Evolutionary conservation across 2,888 invertebrate genomes (phyloP), one percentile per base, ranked within the genome.

Genomic region (Bellardia pandia): DNA sequence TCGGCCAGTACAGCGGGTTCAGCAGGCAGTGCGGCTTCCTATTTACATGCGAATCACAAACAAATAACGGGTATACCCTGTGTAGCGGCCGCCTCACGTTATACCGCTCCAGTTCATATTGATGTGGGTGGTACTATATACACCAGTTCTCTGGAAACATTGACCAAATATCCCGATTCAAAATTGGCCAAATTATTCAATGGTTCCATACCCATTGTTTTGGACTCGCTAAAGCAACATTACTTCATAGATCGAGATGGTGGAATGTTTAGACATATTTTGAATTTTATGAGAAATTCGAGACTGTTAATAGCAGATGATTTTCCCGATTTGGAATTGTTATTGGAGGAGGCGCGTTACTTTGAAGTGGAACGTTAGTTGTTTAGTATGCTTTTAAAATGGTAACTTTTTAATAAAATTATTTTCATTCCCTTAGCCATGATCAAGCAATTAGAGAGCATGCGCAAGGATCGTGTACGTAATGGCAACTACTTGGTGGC

Each of bases 231-330:
- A 90, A 99, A 99, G 94, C 99, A 99, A 93, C 99, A 99, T 93
- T 99, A 99, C 94, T 99, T 99, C 94, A 98, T 99, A 91, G 99
- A 99, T 94, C 95, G 99, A 71, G 99, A 99, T 93, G 99, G 99
- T 3, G 97, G 97, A 89, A 98, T 99, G 97, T 99, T 99, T 94
- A 96, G 99, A 33, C 98, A 99, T 93, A 98, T 99, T 91, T 95
- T 99, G 88, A 99, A 99, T 94, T 99, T 98, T 94, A 96, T 99
- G 95, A 95, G 99, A 91, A 98, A 98, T 93, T 97, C 97, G 86
- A 96, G 96, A 90, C 95, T 99, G 77, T 94, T 98, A 88, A 96
- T 99, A 90, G 98, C 99, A 0, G 96, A 96, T 37, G 96, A 97
- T 93, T 99, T 99, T 93, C 95, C 96, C 42, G 97, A 98, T 92